phyloP scores from a whole-genome alignment of 1,140 invertebrate genomes.

The Heliconius eleuchia region DNA sequence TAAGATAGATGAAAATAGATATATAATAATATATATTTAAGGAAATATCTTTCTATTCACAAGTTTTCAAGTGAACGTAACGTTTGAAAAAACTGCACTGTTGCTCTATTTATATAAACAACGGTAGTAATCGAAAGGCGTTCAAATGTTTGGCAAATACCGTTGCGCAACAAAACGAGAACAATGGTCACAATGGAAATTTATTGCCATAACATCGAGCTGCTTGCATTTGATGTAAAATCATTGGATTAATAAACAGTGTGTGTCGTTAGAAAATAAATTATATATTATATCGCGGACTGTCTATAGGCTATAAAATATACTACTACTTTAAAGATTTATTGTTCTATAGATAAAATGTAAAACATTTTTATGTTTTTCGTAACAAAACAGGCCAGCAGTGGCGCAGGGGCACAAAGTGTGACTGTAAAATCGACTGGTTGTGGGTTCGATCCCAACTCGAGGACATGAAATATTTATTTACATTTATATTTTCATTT shows the following conservation, averaged over 20 bases:
- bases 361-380: no score
- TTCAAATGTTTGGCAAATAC: slow-evolving; percentile 70
- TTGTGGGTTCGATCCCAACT: no score
- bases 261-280: neutral
- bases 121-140: slow-evolving; percentile 58
- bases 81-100: neutral
- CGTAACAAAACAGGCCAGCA: no score
- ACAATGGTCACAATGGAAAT: slow-evolving; percentile 62
- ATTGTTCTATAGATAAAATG: no score
- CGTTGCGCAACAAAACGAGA: slow-evolving; percentile 65
- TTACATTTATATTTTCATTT: no score
- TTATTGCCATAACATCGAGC: slow-evolving; percentile 70
- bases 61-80: neutral
- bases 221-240: slow-evolving; percentile 29
- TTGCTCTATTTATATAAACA: slow-evolving; percentile 57
- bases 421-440: no score
- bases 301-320: neutral
- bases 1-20: neutral
- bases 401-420: no score
- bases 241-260: slow-evolving; percentile 9
- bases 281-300: neutral
- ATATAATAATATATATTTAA: neutral
- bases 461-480: no score
- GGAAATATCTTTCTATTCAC: neutral
- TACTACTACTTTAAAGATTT: neutral